Percentiles rank a stretch among this genome's conserved stretches.
These are phyloP conservation scores for Suncus etruscus DNA, from an alignment of 2,113 vertebrate species.

Conservation along the genomic window DNA sequence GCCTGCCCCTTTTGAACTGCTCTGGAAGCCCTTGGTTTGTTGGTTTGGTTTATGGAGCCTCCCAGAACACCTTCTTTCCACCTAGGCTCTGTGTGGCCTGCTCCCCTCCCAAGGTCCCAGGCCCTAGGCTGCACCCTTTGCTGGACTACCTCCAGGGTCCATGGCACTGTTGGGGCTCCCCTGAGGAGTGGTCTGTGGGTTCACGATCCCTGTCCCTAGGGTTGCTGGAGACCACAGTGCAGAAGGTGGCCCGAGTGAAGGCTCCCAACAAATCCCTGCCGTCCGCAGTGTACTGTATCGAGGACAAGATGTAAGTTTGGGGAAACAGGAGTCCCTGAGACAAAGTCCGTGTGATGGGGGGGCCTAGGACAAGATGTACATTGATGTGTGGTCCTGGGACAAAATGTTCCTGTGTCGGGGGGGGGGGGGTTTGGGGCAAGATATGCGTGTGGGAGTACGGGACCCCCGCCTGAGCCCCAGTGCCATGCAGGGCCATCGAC, in stretches of 20 bases:
- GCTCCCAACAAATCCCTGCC: constrained; percentile 90
- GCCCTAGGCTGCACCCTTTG: too few species aligned
- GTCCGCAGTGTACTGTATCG: constrained; percentile 94
- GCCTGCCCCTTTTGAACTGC: neutral
- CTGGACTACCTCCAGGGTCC: too few species aligned
- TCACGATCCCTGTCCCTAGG: neutral
- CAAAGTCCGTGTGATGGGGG: too few species aligned
- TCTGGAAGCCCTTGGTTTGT: too few species aligned
- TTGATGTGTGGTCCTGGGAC: too few species aligned
- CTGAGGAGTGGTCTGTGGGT: too few species aligned
- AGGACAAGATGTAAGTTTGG: constrained; percentile 93
- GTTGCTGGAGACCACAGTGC: constrained; percentile 90
- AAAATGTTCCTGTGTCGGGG: neutral
- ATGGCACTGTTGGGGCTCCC: too few species aligned
- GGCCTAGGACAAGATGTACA: too few species aligned
- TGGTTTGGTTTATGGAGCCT: too few species aligned
- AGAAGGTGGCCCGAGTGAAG: constrained; percentile 93
- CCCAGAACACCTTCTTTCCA: too few species aligned
- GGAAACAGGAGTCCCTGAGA: neutral
- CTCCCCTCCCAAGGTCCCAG: too few species aligned
- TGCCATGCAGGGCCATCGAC: constrained; percentile 91
- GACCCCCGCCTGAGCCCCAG: neutral
- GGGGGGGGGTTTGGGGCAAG: rapidly evolving
- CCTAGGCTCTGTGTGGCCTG: neutral
- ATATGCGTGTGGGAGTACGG: neutral